Evolutionary conservation across 2,888 invertebrate genomes (phyloP), one percentile per base, ranked within the genome.

Genomic region (Platycheirus rosarum): DNA sequence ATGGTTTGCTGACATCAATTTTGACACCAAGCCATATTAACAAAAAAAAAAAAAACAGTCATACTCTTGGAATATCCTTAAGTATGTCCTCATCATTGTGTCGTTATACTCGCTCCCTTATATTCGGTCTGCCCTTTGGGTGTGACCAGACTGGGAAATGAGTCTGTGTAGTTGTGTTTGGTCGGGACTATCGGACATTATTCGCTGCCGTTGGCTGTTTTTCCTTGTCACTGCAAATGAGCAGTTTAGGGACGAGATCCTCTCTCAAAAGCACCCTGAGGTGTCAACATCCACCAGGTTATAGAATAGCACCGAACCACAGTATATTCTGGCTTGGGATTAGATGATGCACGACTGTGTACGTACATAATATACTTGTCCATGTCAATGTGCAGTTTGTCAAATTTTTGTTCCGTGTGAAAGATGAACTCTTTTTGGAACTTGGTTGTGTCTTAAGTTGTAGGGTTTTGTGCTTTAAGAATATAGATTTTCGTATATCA

Each of bases 211-310:
- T 26, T 62, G 75, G 80, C 66, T 80, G 42, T 80, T 80, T 80
- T 80, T 80, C 76, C 80, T 71, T 80, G 80, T 80, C 75, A 66
- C 75, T 80, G 75, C 70, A 80, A 80, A 80, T 80, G 80, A 80
- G 80, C 80, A 80, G 80, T 76, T 80, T 76, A 74, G 60, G 20
- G 62, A 69, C 46, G 57, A 57, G 63, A 35, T 16, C 62, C 49
- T 55, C 49, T 55, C 44, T 46, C 65, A 32, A 66, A 71, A 60
- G 46, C 40, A 40, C 49, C 74, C 65, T 32, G 20, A 44, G 63
- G 79, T 40, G 26, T 35, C 18, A n/a, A n/a, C 2, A 8, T 18
- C 11, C 44, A 8, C 14, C 6, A 9, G 46, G 14, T 23, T 35
- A 8, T 9, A 14, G 26, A 23, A 11, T 0, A 20, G 9, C 9